Percentiles rank a stretch among this genome's conserved stretches.
Evolutionary conservation across 2,888 invertebrate species (phyloP).

Genomic region (Unio pictorum): DNA sequence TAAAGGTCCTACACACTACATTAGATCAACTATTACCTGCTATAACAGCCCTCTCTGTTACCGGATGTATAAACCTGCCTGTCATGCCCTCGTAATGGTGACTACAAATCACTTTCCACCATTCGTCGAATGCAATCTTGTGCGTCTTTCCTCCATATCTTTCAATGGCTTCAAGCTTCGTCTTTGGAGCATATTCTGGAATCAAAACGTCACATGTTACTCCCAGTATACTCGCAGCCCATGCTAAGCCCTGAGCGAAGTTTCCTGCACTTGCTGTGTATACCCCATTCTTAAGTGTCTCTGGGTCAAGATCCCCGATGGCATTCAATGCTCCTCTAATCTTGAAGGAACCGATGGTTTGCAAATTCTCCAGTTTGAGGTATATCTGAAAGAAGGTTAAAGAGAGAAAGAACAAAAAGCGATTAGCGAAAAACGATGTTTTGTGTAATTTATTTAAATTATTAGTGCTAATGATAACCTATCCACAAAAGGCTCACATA

Average conservation of each 20-base stretch:
- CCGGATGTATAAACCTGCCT: conserved; percentile 65
- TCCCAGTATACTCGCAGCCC: conserved; percentile 42
- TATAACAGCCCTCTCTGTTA: conserved; percentile 56
- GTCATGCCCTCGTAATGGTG: conserved; percentile 45
- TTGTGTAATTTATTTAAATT: too few species aligned
- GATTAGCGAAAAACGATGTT: not conserved
- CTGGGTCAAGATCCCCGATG: conserved; percentile 37
- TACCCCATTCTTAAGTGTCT: conserved; percentile 48
- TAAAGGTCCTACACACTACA: not conserved
- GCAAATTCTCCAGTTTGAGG: conserved; percentile 67
- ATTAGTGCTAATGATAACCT: too few species aligned
- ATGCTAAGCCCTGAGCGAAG: conserved; percentile 65
- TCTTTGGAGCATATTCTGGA: conserved; percentile 57
- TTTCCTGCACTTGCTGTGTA: conserved; percentile 68
- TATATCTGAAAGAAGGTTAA: conserved; percentile 49
- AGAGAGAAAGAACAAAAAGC: conserved; percentile 8
- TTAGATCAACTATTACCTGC: conserved; percentile 54
- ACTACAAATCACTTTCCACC: conserved; percentile 60
- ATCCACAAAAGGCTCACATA: too few species aligned
- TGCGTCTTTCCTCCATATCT: conserved; percentile 47
- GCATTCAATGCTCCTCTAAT: conserved; percentile 64
- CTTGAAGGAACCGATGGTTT: conserved; percentile 67
- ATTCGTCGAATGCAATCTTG: conserved; percentile 56
- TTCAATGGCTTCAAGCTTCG: conserved; percentile 48
- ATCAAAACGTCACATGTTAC: conserved; percentile 58